Conservation (phyloP, 2,888 invertebrate genomes). For the Pyralis farinalis region DNA sequence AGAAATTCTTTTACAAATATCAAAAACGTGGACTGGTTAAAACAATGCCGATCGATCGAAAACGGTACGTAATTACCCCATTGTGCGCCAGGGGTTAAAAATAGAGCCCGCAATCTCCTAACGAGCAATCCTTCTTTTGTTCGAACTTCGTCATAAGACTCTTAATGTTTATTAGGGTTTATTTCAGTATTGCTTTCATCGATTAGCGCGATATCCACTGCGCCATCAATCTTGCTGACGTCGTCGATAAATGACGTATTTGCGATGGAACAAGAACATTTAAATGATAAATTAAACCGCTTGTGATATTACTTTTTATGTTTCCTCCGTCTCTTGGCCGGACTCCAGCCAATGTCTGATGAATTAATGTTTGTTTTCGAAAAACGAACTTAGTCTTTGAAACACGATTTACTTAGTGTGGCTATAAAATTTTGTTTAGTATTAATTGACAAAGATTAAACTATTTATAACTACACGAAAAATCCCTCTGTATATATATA, state of each 20-base stretch:
- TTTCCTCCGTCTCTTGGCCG: constrained; percentile 32
- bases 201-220: constrained; percentile 2
- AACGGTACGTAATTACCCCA: too few relatives aligned
- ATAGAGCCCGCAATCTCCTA: too few relatives aligned
- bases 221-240: constrained; percentile 16
- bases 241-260: constrained; percentile 15
- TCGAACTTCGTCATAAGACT: too few relatives aligned
- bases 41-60: too few relatives aligned
- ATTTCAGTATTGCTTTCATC: background rate
- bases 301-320: constrained; percentile 27
- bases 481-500: too few relatives aligned
- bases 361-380: constrained; percentile 38
- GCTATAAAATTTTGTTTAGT: too few relatives aligned
- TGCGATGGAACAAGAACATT: constrained; percentile 22
- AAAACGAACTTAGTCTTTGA: constrained; percentile 41
- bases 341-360: constrained; percentile 41
- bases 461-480: too few relatives aligned
- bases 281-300: constrained; percentile 25
- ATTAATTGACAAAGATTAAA: too few relatives aligned
- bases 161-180: background rate
- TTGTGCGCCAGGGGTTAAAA: too few relatives aligned
- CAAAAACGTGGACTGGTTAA: too few relatives aligned
- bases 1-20: too few relatives aligned
- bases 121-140: too few relatives aligned
- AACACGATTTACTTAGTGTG: constrained; percentile 7